Conservation (phyloP, 2,797 vertebrate genomes). For the Buceros bicornis region DNA sequence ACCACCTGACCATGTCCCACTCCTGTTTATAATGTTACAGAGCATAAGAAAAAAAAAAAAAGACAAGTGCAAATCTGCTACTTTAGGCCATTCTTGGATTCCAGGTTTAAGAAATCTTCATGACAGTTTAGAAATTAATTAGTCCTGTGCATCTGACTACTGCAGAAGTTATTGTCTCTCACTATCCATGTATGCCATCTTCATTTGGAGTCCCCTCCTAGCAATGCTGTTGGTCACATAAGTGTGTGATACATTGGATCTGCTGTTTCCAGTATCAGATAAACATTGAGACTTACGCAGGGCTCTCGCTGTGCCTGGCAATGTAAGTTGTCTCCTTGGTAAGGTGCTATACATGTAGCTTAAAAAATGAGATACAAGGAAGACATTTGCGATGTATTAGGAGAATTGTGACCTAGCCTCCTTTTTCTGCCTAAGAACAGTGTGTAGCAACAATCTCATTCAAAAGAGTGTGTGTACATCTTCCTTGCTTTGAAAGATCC, state of each 20-base stretch:
- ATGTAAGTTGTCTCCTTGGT: neutral
- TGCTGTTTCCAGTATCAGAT: constrained; percentile 41
- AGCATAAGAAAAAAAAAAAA: neutral
- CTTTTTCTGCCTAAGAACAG: neutral
- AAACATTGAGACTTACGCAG: neutral
- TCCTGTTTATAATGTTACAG: neutral
- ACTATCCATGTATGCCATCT: constrained; percentile 28
- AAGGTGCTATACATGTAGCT: neutral
- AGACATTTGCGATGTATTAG: neutral
- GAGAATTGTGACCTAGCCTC: neutral
- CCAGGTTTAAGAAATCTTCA: constrained; percentile 22
- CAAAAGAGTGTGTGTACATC: neutral
- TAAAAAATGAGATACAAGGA: neutral
- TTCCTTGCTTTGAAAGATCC: neutral
- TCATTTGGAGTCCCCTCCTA: neutral
- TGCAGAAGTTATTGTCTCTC: constrained; percentile 35
- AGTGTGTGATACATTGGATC: neutral
- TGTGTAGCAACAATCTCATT: neutral
- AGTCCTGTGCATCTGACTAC: constrained; percentile 34
- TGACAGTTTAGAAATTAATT: constrained; percentile 51
- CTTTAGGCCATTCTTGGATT: constrained; percentile 3
- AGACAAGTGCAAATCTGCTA: neutral
- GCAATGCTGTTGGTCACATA: constrained; percentile 28
- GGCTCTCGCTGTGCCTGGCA: neutral
- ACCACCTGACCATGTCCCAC: neutral